A percentile compares a stretch with the other conserved stretches of the same genome.
Conservation (phyloP, 2,888 invertebrate genomes). For the Thecophora atra region DNA sequence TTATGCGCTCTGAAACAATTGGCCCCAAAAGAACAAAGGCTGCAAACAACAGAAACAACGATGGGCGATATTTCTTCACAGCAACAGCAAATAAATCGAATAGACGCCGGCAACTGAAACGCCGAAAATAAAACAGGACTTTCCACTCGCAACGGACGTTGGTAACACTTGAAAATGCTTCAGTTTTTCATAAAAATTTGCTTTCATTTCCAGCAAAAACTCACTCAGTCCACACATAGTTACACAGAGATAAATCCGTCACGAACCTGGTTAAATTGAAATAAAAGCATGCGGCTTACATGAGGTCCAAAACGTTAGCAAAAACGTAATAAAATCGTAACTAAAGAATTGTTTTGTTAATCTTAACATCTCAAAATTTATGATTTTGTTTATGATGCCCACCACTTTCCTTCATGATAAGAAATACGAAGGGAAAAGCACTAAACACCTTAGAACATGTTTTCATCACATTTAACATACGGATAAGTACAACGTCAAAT, state of each 20-base stretch:
- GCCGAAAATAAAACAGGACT: not conserved
- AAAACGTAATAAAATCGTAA: conserved; percentile 13
- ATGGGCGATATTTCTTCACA: not conserved
- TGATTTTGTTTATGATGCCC: conserved; percentile 8
- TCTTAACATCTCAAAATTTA: conserved; percentile 7
- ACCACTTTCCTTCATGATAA: not conserved
- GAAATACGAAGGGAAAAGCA: too few species aligned
- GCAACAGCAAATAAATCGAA: not conserved
- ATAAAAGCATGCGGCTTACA: conserved; percentile 2
- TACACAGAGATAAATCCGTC: not conserved
- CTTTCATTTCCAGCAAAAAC: conserved; percentile 6
- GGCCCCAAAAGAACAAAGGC: not conserved
- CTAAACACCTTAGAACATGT: not conserved
- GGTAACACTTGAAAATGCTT: conserved; percentile 14
- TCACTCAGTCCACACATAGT: not conserved
- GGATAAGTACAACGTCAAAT: too few species aligned
- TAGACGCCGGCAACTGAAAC: not conserved
- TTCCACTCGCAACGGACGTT: too few species aligned
- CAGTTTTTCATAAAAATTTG: conserved; percentile 22
- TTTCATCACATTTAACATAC: not conserved
- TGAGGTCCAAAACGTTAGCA: too few species aligned
- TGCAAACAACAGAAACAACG: not conserved
- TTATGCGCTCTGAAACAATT: not conserved
- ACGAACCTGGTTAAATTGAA: conserved; percentile 2
- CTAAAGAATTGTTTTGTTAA: conserved; percentile 9